These are phyloP conservation scores for Chloropsis hardwickii DNA, from an alignment of 2,113 vertebrate genomes.

Conservation along the genomic window DNA sequence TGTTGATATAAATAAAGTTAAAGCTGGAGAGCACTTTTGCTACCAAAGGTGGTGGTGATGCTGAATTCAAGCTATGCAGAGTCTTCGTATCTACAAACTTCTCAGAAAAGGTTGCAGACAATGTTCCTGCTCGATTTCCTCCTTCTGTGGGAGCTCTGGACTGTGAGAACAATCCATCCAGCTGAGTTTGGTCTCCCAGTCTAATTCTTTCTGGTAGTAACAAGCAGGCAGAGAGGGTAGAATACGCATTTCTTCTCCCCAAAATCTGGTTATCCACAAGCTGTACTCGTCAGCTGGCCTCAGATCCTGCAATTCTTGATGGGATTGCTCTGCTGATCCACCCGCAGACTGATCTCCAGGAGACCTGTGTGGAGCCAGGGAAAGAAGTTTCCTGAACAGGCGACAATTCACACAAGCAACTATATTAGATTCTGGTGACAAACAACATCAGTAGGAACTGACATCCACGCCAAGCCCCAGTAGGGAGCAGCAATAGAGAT, in stretches of 20 bases:
- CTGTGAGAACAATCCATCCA: background rate
- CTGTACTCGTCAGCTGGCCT: background rate
- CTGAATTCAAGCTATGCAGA: background rate
- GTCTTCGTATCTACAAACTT: background rate
- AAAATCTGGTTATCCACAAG: background rate
- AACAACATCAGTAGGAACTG: background rate
- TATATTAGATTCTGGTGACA: background rate
- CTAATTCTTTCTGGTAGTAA: background rate
- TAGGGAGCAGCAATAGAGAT: background rate
- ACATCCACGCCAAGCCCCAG: background rate
- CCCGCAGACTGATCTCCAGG: background rate
- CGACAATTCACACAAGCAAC: background rate
- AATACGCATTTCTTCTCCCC: background rate
- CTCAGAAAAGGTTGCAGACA: background rate
- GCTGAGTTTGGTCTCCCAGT: background rate
- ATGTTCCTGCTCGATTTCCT: background rate
- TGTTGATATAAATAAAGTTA: background rate
- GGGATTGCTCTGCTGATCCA: background rate
- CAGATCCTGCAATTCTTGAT: background rate
- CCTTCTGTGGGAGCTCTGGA: background rate
- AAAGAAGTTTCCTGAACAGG: background rate
- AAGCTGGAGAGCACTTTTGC: background rate
- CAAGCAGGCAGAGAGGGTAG: background rate
- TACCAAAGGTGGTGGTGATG: background rate
- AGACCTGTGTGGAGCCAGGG: background rate